Conservation (phyloP, 1,140 invertebrate genomes). For the Stratiolaelaps scimitus region DNA sequence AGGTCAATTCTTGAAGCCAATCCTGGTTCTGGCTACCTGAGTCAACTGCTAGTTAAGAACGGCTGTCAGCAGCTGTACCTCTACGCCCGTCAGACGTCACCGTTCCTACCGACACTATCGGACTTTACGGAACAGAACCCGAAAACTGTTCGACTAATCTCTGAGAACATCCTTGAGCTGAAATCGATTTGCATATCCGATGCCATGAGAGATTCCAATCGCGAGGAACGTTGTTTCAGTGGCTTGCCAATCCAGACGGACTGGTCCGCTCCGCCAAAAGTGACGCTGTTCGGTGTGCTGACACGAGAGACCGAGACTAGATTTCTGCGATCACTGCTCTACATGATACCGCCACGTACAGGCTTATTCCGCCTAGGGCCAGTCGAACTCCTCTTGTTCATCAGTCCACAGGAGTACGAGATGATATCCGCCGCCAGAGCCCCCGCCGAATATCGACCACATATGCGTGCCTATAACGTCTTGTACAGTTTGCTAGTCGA, state of each 20-base stretch:
- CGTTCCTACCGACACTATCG: neutral
- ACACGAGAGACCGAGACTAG: neutral
- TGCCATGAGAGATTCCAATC: neutral
- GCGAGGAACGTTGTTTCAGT: neutral
- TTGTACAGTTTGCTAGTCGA: too few relatives aligned
- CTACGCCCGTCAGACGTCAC: neutral
- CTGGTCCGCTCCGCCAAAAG: neutral
- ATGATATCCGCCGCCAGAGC: neutral
- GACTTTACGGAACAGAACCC: neutral
- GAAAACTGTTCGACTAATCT: neutral
- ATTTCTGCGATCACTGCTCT: neutral
- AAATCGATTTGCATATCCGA: neutral
- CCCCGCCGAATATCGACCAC: too few relatives aligned
- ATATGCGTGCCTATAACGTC: too few relatives aligned
- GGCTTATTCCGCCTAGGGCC: neutral
- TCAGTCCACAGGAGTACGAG: neutral
- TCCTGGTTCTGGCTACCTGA: neutral
- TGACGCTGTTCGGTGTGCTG: neutral
- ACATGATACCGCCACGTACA: neutral
- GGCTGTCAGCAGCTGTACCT: neutral
- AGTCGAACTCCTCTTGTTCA: neutral
- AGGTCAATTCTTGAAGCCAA: slow-evolving; percentile 13
- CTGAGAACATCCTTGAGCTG: neutral
- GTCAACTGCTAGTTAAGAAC: neutral
- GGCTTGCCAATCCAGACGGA: neutral